Conservation (phyloP, 1,140 invertebrate genomes). For the Helicorthomorpha holstii region DNA sequence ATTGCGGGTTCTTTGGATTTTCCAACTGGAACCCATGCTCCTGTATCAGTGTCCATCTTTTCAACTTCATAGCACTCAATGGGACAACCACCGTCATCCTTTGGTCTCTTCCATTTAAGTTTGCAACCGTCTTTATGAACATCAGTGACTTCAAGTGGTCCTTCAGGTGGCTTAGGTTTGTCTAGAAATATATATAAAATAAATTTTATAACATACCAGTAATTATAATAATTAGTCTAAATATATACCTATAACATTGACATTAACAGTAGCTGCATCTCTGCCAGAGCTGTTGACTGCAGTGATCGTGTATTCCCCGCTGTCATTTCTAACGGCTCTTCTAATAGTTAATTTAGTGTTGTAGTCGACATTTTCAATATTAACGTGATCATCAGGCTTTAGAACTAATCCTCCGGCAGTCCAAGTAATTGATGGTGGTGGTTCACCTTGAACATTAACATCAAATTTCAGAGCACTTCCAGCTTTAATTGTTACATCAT, state of each 20-base stretch:
- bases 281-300: constrained; percentile 70
- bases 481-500: constrained; percentile 74
- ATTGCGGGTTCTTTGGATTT: constrained; percentile 56
- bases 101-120: constrained; percentile 82
- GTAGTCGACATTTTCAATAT: constrained; percentile 69
- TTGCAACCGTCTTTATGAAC: constrained; percentile 85
- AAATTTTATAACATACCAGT: neutral
- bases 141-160: constrained; percentile 73
- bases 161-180: constrained; percentile 69
- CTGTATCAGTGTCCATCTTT: constrained; percentile 80
- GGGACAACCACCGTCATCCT: constrained; percentile 57
- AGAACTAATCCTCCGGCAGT: constrained; percentile 43
- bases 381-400: constrained; percentile 26
- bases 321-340: constrained; percentile 58
- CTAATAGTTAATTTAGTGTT: constrained; percentile 71
- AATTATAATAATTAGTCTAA: neutral
- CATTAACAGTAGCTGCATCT: constrained; percentile 73
- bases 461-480: constrained; percentile 84
- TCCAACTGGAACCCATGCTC: constrained; percentile 84
- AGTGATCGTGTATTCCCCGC: constrained; percentile 71
- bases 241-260: constrained; percentile 47
- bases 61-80: constrained; percentile 89
- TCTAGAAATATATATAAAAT: constrained; percentile 27
- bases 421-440: constrained; percentile 78
- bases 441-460: constrained; percentile 77